Conservation (phyloP, 2,797 vertebrate species). For the Pelochelys cantorii region DNA sequence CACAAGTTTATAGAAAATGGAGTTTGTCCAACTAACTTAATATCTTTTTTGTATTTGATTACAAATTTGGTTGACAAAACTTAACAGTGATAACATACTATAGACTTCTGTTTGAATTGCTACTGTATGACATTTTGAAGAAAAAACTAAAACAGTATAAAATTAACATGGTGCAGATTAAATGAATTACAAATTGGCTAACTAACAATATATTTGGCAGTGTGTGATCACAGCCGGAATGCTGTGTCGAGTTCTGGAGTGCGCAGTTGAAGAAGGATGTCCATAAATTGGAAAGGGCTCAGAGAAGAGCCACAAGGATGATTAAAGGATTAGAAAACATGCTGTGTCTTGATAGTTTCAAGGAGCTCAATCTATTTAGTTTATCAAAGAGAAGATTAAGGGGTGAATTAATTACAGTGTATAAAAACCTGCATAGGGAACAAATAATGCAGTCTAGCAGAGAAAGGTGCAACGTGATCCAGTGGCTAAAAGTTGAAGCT, state of each 20-base stretch:
- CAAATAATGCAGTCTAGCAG: neutral
- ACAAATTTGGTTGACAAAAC: neutral
- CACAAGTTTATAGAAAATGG: neutral
- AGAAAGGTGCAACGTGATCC: neutral
- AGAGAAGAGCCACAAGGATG: neutral
- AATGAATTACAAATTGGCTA: neutral
- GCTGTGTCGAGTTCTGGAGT: neutral
- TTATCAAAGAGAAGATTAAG: neutral
- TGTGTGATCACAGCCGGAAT: neutral
- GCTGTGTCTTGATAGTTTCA: neutral
- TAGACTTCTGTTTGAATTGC: neutral
- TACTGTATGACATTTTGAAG: neutral
- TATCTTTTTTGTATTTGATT: neutral
- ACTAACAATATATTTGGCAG: neutral
- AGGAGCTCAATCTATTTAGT: neutral
- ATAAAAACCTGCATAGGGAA: neutral
- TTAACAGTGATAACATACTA: neutral
- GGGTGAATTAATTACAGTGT: neutral
- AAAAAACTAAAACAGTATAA: neutral
- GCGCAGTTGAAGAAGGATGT: neutral
- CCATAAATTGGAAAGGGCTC: neutral
- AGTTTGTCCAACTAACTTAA: neutral
- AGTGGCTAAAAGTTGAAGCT: neutral
- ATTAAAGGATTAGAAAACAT: neutral
- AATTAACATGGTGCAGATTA: neutral